Evolutionary conservation across 1,140 invertebrate species (phyloP).

Genomic region (Paraescarpia echinospica): DNA sequence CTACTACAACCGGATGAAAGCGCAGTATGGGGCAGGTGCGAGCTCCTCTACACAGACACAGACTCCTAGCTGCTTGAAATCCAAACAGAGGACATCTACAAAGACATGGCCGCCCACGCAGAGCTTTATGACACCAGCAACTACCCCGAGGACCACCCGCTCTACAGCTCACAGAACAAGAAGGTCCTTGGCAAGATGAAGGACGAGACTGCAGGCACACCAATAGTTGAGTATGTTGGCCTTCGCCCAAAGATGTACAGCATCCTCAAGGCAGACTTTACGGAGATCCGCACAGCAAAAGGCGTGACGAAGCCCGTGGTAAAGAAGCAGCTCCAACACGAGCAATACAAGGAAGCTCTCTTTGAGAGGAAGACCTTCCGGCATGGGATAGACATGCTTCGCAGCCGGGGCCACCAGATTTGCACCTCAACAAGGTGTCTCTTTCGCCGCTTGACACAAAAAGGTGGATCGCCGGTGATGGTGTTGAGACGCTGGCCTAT

Average conservation of each 20-base stretch:
- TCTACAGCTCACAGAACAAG: constrained; percentile 50
- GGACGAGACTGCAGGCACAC: constrained; percentile 56
- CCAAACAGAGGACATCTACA: constrained; percentile 54
- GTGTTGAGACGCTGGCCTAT: constrained; percentile 29
- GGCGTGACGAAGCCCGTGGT: constrained; percentile 33
- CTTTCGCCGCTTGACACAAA: constrained; percentile 32
- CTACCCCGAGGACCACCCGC: constrained; percentile 35
- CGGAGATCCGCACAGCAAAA: constrained; percentile 37
- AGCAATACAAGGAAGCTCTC: constrained; percentile 36
- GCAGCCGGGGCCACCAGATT: constrained; percentile 32
- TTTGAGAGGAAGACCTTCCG: constrained; percentile 28
- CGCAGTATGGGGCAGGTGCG: neutral
- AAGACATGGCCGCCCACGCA: constrained; percentile 55
- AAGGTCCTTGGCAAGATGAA: constrained; percentile 62
- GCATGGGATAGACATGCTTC: constrained; percentile 34
- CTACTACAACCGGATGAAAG: too few relatives aligned
- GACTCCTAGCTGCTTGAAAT: constrained; percentile 45
- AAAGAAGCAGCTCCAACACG: constrained; percentile 33
- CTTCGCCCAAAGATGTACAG: too few relatives aligned
- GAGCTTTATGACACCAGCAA: too few relatives aligned
- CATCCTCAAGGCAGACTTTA: constrained; percentile 56
- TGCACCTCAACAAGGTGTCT: constrained; percentile 26
- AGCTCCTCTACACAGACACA: constrained; percentile 44
- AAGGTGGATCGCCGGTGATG: constrained; percentile 26
- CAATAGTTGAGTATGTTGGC: constrained; percentile 56